Evolutionary conservation across 2,888 invertebrate species (phyloP).

Genomic region (Dynastes tityus): DNA sequence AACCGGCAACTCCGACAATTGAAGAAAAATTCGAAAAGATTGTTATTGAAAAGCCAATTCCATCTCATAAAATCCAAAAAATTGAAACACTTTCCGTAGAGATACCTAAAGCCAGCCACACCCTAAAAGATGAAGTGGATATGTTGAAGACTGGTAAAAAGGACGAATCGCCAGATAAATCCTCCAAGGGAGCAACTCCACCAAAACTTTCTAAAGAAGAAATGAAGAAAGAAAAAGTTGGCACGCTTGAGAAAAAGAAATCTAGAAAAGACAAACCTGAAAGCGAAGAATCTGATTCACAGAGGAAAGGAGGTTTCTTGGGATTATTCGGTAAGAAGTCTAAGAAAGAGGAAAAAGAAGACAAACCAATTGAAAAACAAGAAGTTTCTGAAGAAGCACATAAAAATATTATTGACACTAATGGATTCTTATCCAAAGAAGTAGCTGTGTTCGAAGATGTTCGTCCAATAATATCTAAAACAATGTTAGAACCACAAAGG

Average conservation of each 20-base stretch:
- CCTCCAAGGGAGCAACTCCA: background rate
- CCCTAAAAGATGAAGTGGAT: background rate
- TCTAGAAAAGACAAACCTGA: conserved; percentile 37
- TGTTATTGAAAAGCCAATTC: conserved; percentile 9
- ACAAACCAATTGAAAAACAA: conserved; percentile 38
- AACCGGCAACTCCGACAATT: conserved; percentile 48
- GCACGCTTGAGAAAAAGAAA: conserved; percentile 33
- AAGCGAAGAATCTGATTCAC: conserved; percentile 51
- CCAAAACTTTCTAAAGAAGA: conserved; percentile 23
- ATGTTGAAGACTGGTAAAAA: conserved; percentile 1
- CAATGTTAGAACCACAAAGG: too few relatives aligned
- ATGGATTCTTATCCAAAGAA: conserved; percentile 55
- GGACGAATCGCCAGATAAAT: conserved; percentile 33
- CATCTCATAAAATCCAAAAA: conserved; percentile 17
- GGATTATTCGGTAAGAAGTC: conserved; percentile 57
- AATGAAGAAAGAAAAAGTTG: conserved; percentile 14
- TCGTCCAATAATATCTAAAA: conserved; percentile 22
- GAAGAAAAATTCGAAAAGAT: conserved; percentile 18
- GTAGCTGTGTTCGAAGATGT: conserved; percentile 55
- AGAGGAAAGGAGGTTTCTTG: conserved; percentile 57
- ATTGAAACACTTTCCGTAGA: conserved; percentile 4
- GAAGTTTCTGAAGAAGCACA: conserved; percentile 32
- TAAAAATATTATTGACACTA: conserved; percentile 43
- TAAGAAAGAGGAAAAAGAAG: conserved; percentile 53
- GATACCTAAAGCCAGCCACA: background rate